These are phyloP conservation scores for Rhopalosiphum maidis DNA, from an alignment of 1,140 invertebrate genomes.

Conservation along the genomic window DNA sequence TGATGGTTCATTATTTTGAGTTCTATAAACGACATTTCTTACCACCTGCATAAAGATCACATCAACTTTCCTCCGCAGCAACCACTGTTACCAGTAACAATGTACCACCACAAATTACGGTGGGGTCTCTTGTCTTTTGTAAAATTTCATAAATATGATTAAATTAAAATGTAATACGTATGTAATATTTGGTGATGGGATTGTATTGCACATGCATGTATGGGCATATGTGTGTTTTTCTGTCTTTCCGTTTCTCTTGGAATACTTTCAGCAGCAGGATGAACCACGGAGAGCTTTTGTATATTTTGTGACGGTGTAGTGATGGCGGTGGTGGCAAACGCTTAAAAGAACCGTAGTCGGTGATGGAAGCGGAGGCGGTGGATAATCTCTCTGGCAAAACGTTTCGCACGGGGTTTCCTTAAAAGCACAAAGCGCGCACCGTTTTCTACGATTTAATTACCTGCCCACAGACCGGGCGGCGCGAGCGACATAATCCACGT, in stretches of 20 bases:
- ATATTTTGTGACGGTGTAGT: not conserved
- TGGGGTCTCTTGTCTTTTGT: not conserved
- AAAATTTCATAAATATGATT: slow-evolving; percentile 6
- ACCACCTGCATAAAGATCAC: not conserved
- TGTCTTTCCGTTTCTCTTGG: not conserved
- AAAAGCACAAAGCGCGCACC: slow-evolving; percentile 37
- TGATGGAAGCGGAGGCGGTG: not conserved
- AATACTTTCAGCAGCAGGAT: not conserved
- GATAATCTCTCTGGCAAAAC: slow-evolving; percentile 49
- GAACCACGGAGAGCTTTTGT: not conserved
- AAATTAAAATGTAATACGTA: slow-evolving; percentile 22
- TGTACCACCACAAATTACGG: not conserved
- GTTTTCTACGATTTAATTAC: slow-evolving; percentile 57
- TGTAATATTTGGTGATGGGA: too few species aligned
- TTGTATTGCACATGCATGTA: not conserved
- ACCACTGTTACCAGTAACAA: too few species aligned
- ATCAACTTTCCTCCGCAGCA: too few species aligned
- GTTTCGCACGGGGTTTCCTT: slow-evolving; percentile 50
- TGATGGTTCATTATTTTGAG: not conserved
- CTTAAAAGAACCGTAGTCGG: slow-evolving; percentile 32
- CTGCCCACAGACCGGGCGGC: slow-evolving; percentile 36
- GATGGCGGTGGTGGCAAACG: not conserved
- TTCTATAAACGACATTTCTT: not conserved
- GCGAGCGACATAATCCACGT: slow-evolving; percentile 43
- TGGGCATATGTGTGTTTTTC: not conserved